phyloP scores from a whole-genome alignment of 37 sponge, comb jelly and placozoan genomes.

The Eunapius fragilis region DNA sequence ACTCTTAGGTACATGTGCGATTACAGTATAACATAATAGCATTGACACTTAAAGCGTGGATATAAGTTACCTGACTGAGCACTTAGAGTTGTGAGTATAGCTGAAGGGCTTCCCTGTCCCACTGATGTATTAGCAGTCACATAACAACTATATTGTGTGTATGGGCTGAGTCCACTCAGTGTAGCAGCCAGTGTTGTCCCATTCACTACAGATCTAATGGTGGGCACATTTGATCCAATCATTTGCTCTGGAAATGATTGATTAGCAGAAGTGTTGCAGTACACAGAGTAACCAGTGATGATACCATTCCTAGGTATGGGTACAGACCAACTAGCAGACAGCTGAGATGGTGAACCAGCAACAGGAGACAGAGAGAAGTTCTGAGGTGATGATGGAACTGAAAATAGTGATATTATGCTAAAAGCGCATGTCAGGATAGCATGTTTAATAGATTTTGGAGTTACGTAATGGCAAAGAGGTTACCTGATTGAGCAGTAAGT shows the following conservation, averaged over 20 bases:
- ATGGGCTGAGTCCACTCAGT: constrained; percentile 18
- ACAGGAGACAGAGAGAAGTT: background rate
- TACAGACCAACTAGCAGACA: background rate
- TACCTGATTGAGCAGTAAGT: background rate
- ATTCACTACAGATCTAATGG: background rate
- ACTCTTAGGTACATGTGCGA: too few species aligned
- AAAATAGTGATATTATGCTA: background rate
- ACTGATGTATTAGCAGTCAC: constrained; percentile 32
- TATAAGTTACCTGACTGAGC: background rate
- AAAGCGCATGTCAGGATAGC: background rate
- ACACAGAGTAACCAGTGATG: background rate
- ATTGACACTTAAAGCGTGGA: too few species aligned
- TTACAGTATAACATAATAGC: too few species aligned
- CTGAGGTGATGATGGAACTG: background rate
- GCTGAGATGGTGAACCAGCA: background rate
- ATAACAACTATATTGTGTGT: constrained; percentile 16
- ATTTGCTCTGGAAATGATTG: background rate
- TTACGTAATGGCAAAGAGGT: background rate
- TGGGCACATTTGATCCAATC: background rate
- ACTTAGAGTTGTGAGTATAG: background rate
- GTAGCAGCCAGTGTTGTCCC: background rate
- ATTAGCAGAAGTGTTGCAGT: background rate
- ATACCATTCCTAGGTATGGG: background rate
- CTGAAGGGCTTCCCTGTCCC: constrained; percentile 8
- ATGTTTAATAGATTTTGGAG: background rate